Evolutionary conservation across 2,113 vertebrate genomes (phyloP).

Genomic region (Fregata magnificens): DNA sequence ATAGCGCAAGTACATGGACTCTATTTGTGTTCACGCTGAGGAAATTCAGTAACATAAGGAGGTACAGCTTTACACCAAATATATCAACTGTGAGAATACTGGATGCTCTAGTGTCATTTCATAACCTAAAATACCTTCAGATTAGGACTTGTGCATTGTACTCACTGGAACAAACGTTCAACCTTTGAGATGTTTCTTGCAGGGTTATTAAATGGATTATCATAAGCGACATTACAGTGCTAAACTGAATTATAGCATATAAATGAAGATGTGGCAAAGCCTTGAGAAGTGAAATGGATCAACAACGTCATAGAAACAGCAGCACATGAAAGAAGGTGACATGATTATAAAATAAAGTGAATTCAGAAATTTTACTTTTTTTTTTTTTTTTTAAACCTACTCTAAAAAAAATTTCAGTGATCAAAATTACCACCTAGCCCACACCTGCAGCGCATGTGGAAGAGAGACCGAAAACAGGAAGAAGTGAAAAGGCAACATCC

Average conservation of each 20-base stretch:
- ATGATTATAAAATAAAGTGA: conserved; percentile 9
- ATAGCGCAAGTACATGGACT: fast-evolving
- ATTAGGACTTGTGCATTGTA: background rate
- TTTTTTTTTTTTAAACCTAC: background rate
- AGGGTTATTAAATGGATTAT: conserved; percentile 11
- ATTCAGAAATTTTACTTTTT: background rate
- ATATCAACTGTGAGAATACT: background rate
- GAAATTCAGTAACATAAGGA: background rate
- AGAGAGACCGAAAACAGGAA: background rate
- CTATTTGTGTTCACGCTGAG: background rate
- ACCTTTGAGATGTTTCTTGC: background rate
- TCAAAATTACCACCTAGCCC: background rate
- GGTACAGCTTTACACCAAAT: background rate
- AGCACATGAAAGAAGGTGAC: background rate
- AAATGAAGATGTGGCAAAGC: conserved; percentile 2
- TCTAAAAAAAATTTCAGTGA: background rate
- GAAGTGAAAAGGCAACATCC: background rate
- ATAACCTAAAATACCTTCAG: background rate
- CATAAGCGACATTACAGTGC: background rate
- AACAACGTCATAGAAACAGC: background rate
- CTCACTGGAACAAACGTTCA: background rate
- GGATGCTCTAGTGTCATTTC: background rate
- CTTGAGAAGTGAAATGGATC: conserved; percentile 25
- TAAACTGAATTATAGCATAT: background rate
- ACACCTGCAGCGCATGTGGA: background rate